Evolutionary conservation across 2,888 invertebrate species (phyloP), one percentile per base, ranked within the genome.

Genomic region (Sarcophaga rosellei): DNA sequence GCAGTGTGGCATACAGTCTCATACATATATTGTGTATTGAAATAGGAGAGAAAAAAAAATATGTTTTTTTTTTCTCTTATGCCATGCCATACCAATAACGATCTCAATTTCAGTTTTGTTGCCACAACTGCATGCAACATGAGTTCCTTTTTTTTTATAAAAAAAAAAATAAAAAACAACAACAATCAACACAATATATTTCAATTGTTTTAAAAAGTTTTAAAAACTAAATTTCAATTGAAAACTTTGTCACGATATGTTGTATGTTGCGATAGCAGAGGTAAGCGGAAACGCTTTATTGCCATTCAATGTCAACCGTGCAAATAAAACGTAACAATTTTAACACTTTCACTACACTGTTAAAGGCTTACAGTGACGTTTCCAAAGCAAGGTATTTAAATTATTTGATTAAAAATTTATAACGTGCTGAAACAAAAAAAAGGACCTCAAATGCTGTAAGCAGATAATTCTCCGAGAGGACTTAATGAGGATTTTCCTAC

Each of bases 201-300:
- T 53, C 53, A 53, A 53, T 53, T 53, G 53, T 53, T 53, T 12
- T 5, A 35, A 35, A 35, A 53, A 53, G 17, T 53, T 53, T 53
- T 53, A 0, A 70, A 72, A 81, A 79, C 66, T 4, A 73, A 20
- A 62, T 70, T 75, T 69, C 53, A 21, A 74, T 53, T 78, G 74
- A 25, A 20, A 79, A 78, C 78, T 74, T 84, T 84, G 74, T 84
- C 78, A 84, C 83, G 78, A 74, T 53, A 15, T 53, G 17, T 53
- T 53, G 2, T 35, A 35, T n/a, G n/a, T 35, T 35, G 35, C 73
- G 62, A 45, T 62, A 69, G 23, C 44, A 62, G 8, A 61, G 66
- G 59, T 66, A 44, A 25, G 53, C 53, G 53, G 53, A 15, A 15
- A 53, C 15, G 12, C 17, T 53, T 53, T 53, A 53, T 35, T 35